Conservation (phyloP, 1,140 invertebrate species). For the Drosophila eugracilis region DNA sequence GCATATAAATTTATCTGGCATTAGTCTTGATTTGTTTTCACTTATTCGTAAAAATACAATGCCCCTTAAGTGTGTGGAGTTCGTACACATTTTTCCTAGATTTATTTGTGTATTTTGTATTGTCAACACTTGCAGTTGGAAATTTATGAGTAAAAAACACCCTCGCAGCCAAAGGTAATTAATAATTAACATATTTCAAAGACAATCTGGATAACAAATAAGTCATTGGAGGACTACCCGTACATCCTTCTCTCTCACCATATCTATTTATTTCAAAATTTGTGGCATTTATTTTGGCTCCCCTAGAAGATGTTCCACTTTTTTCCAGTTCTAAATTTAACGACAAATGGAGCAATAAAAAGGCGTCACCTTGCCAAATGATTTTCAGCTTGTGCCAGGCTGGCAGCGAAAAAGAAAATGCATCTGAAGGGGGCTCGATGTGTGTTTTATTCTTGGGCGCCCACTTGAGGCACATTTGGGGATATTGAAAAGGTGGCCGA, state of each 20-base stretch:
- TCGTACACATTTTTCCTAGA: conserved; percentile 1
- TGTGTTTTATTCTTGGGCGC: conserved; percentile 45
- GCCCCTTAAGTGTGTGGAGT: conserved; percentile 3
- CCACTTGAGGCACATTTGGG: conserved; percentile 53
- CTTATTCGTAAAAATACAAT: conserved; percentile 42
- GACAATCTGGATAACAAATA: conserved; percentile 65
- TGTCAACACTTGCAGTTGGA: conserved; percentile 53
- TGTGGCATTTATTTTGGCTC: conserved; percentile 20
- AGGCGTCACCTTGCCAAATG: conserved; percentile 79
- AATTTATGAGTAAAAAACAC: conserved; percentile 54
- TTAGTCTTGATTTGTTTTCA: conserved; percentile 77
- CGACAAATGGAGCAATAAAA: conserved; percentile 65
- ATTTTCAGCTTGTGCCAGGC: conserved; percentile 33
- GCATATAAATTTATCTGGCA: conserved; percentile 60
- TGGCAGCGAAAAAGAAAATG: conserved; percentile 31
- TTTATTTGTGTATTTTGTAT: conserved; percentile 35
- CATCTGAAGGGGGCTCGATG: conserved; percentile 17
- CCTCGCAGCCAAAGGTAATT: conserved; percentile 51
- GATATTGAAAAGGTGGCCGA: neutral
- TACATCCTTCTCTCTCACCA: conserved; percentile 32
- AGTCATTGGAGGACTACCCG: conserved; percentile 52
- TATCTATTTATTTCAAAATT: conserved; percentile 70
- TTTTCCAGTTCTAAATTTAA: conserved; percentile 65
- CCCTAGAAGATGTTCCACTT: conserved; percentile 12
- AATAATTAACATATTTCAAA: conserved; percentile 80